Evolutionary conservation across 2,113 vertebrate species (phyloP), one percentile per base, ranked within the genome.

Genomic region (Thamnaconus septentrionalis): DNA sequence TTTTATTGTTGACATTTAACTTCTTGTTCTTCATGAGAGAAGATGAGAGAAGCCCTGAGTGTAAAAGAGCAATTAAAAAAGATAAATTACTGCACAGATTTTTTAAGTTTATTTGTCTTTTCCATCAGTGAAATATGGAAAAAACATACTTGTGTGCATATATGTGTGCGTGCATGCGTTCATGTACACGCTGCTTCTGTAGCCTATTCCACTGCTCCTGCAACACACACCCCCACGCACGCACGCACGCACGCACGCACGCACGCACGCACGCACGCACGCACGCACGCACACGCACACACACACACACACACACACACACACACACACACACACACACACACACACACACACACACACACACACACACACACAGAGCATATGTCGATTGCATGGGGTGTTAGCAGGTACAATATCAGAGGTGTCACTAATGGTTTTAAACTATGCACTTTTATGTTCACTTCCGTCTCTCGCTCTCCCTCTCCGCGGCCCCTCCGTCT

Each of bases 341-440:
- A 31, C 18, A 41, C 66, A 54, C 64, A 80, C 8, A 71, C 56
- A 71, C 69, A 68, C 78, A 85, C 73, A 80, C 68, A 41, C 69
- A 55, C 61, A 80, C 7, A 71, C 59, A 74, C 71, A 68, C 78
- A 82, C 73, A 77, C 66, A 79, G 66, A 77, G 85, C 73, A 88
- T 85, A 85, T 89, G 89, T 91, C 89, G 91, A 89, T 88, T 84
- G 91, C 92, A 89, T 92, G 87, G 92, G 86, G 89, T 93, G 85
- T 85, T 86, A 87, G 85, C 88, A 87, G 91, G 75, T 76, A 85
- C 76, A 82, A 94, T 94, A 95, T 96, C 93, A 94, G 93, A 94
- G 94, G 93, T 96, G 94, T 97, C 95, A 97, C 93, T 96, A 98
- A 98, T 98, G 91, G 95, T 97, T 97, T 97, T 96, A 98, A 98